phyloP scores from a whole-genome alignment of 2,113 vertebrate genomes.

The Brevimyrus niger region DNA sequence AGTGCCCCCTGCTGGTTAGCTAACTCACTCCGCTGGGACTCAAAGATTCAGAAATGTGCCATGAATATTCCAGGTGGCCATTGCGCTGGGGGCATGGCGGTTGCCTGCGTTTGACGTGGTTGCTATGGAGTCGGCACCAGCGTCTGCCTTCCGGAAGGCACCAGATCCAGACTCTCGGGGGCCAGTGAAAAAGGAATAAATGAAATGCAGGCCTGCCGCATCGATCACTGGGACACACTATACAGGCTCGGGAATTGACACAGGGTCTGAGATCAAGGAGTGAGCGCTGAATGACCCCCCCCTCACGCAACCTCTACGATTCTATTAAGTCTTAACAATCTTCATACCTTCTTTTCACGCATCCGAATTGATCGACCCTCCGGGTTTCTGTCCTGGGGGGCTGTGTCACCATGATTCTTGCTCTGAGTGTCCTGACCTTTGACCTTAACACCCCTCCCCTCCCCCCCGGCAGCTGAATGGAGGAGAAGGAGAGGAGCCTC shows the following conservation, averaged over 20 bases:
- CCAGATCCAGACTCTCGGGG: background rate
- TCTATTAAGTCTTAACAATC: constrained; percentile 18
- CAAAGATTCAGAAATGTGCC: background rate
- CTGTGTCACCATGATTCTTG: background rate
- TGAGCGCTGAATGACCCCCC: constrained; percentile 14
- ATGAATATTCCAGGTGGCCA: background rate
- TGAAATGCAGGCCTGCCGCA: background rate
- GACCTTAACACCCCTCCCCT: constrained; percentile 19
- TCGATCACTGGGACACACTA: constrained; percentile 30
- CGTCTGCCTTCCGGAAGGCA: background rate
- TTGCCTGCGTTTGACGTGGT: background rate
- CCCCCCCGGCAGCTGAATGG: constrained; percentile 79
- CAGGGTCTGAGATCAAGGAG: constrained; percentile 16
- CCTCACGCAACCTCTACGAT: background rate
- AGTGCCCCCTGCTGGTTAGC: background rate
- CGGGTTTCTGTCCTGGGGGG: background rate
- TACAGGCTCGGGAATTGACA: constrained; percentile 8
- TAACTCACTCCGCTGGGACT: background rate
- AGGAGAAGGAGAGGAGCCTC: constrained; percentile 82
- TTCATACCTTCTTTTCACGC: background rate
- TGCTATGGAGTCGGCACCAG: background rate
- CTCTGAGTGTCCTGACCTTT: background rate
- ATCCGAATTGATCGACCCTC: background rate
- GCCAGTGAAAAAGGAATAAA: background rate
- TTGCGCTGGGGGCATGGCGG: background rate